A percentile compares a stretch with the other conserved stretches of the same genome.
Conservation (phyloP, 2,888 invertebrate genomes). For the Glaucopsyche alexis region DNA sequence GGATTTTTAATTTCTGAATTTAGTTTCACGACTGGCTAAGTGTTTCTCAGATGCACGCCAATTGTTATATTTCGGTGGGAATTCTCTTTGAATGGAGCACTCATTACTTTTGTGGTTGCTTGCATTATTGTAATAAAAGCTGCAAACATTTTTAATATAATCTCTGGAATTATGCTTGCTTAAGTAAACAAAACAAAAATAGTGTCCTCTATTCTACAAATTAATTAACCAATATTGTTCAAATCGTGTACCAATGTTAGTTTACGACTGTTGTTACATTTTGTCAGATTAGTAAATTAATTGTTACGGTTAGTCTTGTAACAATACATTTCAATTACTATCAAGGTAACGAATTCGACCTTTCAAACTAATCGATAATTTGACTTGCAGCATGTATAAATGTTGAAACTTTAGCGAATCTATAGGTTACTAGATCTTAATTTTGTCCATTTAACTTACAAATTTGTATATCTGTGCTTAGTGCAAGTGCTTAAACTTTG, state of each 20-base stretch:
- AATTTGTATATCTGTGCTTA: neutral
- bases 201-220: too few relatives aligned
- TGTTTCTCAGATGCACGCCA: slow-evolving; percentile 40
- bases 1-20: slow-evolving; percentile 51
- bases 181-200: too few relatives aligned
- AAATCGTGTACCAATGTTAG: too few relatives aligned
- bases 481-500: too few relatives aligned
- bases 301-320: slow-evolving; percentile 1
- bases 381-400: neutral
- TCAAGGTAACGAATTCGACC: slow-evolving; percentile 7
- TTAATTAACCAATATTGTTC: too few relatives aligned
- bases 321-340: neutral
- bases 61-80: slow-evolving; percentile 34
- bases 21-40: slow-evolving; percentile 43
- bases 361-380: neutral
- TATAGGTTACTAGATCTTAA: neutral
- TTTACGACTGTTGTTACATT: neutral
- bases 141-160: too few relatives aligned
- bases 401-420: neutral
- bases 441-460: neutral
- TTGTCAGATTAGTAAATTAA: slow-evolving; percentile 7
- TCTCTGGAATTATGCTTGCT: too few relatives aligned
- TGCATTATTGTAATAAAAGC: neutral
- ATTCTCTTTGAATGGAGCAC: neutral
- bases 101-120: neutral